Evolutionary conservation across 2,888 invertebrate species (phyloP), one percentile per base, ranked within the genome.

Genomic region (Melanargia galathea): DNA sequence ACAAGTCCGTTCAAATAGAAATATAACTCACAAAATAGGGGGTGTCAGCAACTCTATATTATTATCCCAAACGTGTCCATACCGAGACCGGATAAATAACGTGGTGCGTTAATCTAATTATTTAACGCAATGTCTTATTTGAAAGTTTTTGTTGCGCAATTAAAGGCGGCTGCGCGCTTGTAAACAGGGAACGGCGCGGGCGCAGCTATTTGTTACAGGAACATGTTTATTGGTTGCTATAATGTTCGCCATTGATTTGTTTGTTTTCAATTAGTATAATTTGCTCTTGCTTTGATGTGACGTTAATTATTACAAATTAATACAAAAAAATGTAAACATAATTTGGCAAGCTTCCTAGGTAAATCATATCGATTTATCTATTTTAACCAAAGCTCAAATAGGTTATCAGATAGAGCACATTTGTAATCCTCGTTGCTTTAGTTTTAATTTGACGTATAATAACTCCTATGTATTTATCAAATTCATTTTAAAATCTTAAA

Each of bases 51-150:
- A 49, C 75, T 74, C 74, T 46, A 68, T 66, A 67, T 61, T 43
- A 62, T 61, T 43, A 62, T 51, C 58, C 48, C 59, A 20, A 64
- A 55, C 59, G 46, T 58, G 60, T 48, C 40, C 46, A 46, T 64
- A 55, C 62, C 49, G 46, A 68, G 66, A 64, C 64, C 57, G 69
- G 67, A 76, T 75, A 75, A 77, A 76, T 75, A 83, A 80, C 84
- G 79, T 79, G 81, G 83, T 84, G 84, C 56, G 85, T 78, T 88
- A 88, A 89, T 88, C 88, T 88, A 88, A 88, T 89, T 88, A 89
- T 83, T 87, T 89, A 87, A 80, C 86, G 78, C 87, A 86, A 89
- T 83, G 87, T 88, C 89, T 89, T 88, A 87, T 86, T 89, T 84
- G 86, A 85, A 81, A 79, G 76, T 80, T 84, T 65, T 85, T 83